Evolutionary conservation across 2,113 vertebrate species (phyloP).

Genomic region (Oryzias curvinotus): DNA sequence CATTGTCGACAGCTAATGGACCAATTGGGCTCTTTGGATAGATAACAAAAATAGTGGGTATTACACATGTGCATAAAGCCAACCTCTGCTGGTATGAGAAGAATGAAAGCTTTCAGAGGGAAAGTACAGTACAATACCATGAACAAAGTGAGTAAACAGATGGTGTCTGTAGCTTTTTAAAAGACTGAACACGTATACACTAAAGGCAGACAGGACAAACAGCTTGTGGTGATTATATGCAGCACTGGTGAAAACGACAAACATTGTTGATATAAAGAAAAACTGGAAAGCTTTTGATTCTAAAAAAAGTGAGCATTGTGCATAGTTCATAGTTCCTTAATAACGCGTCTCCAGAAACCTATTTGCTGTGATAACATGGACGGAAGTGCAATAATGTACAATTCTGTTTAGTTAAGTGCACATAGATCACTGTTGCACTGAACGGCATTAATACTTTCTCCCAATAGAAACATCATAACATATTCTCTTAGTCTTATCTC

Average conservation of each 20-base stretch:
- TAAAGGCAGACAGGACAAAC: conserved; percentile 68
- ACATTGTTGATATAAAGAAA: conserved; percentile 63
- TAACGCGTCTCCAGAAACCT: conserved; percentile 70
- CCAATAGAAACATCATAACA: conserved; percentile 72
- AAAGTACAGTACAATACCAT: conserved; percentile 62
- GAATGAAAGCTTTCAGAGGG: conserved; percentile 59
- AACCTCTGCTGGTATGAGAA: conserved; percentile 50
- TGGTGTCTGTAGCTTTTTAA: conserved; percentile 54
- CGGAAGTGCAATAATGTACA: conserved; percentile 80
- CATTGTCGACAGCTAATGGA: conserved; percentile 44
- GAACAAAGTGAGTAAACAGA: conserved; percentile 51
- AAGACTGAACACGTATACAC: conserved; percentile 64
- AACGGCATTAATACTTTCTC: conserved; percentile 71
- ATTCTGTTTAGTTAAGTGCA: conserved; percentile 74
- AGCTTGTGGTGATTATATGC: conserved; percentile 66
- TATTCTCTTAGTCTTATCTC: conserved; percentile 63
- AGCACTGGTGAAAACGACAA: conserved; percentile 72
- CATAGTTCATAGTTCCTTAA: conserved; percentile 78
- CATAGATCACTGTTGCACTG: conserved; percentile 81
- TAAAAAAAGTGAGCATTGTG: conserved; percentile 82
- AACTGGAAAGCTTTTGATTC: conserved; percentile 75
- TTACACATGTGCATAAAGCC: conserved; percentile 57
- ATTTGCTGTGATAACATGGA: conserved; percentile 77
- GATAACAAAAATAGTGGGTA: conserved; percentile 48
- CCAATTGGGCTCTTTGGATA: conserved; percentile 62